Evolutionary conservation across 1,140 invertebrate species (phyloP).

Genomic region (Drosophila aff.): DNA sequence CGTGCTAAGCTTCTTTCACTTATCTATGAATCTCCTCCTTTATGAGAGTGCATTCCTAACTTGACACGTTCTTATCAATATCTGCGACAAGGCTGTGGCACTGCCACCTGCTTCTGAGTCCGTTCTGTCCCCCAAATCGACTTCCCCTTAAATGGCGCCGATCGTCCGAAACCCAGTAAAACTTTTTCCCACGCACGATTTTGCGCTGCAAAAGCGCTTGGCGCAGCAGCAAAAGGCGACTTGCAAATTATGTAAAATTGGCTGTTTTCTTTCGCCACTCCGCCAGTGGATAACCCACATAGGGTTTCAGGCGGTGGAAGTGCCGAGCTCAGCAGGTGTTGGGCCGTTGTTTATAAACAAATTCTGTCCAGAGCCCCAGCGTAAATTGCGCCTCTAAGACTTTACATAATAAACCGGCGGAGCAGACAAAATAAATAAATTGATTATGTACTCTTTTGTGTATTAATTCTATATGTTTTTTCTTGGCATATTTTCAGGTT

Average conservation of each 20-base stretch:
- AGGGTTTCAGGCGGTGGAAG: slow-evolving; percentile 34
- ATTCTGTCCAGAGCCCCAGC: slow-evolving; percentile 26
- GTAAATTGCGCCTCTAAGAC: neutral
- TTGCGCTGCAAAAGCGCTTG: slow-evolving; percentile 48
- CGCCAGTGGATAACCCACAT: slow-evolving; percentile 52
- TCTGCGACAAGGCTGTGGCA: slow-evolving; percentile 1
- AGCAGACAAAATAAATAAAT: slow-evolving; percentile 2
- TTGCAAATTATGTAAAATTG: slow-evolving; percentile 75
- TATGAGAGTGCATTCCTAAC: neutral
- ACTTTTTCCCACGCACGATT: slow-evolving; percentile 73
- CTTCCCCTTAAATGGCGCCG: slow-evolving; percentile 61
- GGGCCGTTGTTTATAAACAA: slow-evolving; percentile 73
- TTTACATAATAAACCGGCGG: slow-evolving; percentile 51
- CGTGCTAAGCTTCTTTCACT: neutral
- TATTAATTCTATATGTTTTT: slow-evolving; percentile 26
- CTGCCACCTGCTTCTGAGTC: slow-evolving; percentile 27
- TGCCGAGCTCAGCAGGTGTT: slow-evolving; percentile 53
- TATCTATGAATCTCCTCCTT: neutral
- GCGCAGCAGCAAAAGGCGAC: slow-evolving; percentile 36
- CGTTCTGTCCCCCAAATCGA: slow-evolving; percentile 1
- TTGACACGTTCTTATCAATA: slow-evolving; percentile 25
- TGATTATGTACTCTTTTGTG: slow-evolving; percentile 13
- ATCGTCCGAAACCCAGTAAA: slow-evolving; percentile 49
- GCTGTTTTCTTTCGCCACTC: slow-evolving; percentile 58
- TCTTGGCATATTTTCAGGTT: slow-evolving; percentile 84